phyloP scores from a whole-genome alignment of 1,140 invertebrate genomes.

The Pantala flavescens region DNA sequence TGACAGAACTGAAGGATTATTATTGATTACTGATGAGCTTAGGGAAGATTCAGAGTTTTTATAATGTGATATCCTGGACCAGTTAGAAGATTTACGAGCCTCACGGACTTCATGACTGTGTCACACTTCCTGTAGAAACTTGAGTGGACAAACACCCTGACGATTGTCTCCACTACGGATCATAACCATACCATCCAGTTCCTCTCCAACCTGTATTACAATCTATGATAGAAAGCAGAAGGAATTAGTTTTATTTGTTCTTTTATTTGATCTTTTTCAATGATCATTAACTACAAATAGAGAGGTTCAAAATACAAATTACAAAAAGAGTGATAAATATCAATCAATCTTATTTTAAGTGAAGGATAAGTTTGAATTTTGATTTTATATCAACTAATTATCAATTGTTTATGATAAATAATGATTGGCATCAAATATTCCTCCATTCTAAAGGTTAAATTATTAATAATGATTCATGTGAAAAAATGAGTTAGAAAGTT shows the following conservation, averaged over 20 bases:
- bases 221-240: constrained; percentile 35
- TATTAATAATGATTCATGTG: too few species aligned
- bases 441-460: too few species aligned
- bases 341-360: too few species aligned
- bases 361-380: too few species aligned
- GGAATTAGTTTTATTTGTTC: background rate
- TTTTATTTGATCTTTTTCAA: too few species aligned
- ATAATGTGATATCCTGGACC: background rate
- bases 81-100: background rate
- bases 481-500: too few species aligned
- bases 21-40: background rate
- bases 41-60: background rate
- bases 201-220: constrained; percentile 68
- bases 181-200: constrained; percentile 84
- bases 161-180: constrained; percentile 80
- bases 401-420: too few species aligned
- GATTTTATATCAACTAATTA: too few species aligned
- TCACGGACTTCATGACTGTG: background rate
- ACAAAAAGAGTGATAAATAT: constrained; percentile 14
- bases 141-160: constrained; percentile 69
- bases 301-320: background rate
- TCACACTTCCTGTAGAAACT: constrained; percentile 78
- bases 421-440: too few species aligned
- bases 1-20: background rate
- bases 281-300: constrained; percentile 12